Conservation (phyloP, 64 coral and sea anemone species). For the Montipora sp. region DNA sequence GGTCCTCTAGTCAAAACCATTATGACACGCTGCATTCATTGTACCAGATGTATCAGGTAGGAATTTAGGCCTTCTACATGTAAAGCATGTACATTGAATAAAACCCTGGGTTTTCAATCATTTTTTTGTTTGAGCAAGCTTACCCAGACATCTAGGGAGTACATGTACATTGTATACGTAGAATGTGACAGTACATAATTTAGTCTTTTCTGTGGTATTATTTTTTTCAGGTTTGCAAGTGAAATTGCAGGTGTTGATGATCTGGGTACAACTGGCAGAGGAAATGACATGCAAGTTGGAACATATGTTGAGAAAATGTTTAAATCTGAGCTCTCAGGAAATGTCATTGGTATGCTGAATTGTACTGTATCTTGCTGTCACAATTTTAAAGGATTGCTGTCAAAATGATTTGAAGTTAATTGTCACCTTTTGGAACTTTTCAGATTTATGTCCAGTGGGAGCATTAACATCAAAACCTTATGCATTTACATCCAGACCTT, state of each 20-base stretch:
- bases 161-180: too few species aligned
- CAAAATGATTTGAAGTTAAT: too few species aligned
- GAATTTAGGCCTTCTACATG: too few species aligned
- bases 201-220: not conserved
- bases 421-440: slow-evolving; percentile 3
- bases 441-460: slow-evolving; percentile 98
- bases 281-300: slow-evolving; percentile 98
- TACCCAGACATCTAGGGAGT: too few species aligned
- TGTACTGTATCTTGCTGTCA: not conserved
- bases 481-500: slow-evolving; percentile 96
- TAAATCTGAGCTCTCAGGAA: slow-evolving; percentile 98
- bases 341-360: slow-evolving; percentile 87
- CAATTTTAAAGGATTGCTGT: not conserved
- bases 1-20: slow-evolving; percentile 97
- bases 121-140: not conserved
- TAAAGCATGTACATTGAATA: too few species aligned
- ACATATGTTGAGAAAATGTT: slow-evolving; percentile 99
- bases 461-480: slow-evolving; percentile 98
- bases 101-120: too few species aligned
- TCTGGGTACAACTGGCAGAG: slow-evolving; percentile 95
- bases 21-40: slow-evolving; percentile 99
- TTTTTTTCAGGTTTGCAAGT: slow-evolving; percentile 90
- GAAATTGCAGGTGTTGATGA: slow-evolving; percentile 99
- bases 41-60: slow-evolving; percentile 98
- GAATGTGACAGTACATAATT: too few species aligned